These are phyloP conservation scores for Proctacanthus coquilletti DNA, from an alignment of 1,140 invertebrate species.

Conservation along the genomic window DNA sequence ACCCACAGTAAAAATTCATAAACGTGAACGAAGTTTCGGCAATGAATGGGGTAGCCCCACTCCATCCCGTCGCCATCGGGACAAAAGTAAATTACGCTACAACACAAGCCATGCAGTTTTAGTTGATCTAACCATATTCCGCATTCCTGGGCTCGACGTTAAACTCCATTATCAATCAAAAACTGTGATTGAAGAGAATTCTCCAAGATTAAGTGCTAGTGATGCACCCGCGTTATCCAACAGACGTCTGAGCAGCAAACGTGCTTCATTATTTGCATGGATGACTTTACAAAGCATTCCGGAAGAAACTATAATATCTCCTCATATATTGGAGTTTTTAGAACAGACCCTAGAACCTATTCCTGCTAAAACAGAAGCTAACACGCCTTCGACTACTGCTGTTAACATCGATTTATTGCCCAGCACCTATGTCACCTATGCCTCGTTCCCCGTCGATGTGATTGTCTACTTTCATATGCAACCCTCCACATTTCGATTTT, in stretches of 20 bases:
- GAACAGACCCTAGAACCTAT: conserved; percentile 91
- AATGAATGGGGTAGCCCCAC: conserved; percentile 34
- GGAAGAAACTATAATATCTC: conserved; percentile 89
- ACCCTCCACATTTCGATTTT: conserved; percentile 88
- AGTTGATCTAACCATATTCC: conserved; percentile 78
- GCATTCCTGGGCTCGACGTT: conserved; percentile 87
- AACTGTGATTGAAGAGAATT: conserved; percentile 48
- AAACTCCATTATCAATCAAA: conserved; percentile 86
- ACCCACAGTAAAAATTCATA: conserved; percentile 18
- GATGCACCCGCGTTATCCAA: conserved; percentile 13
- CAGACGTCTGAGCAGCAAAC: conserved; percentile 58
- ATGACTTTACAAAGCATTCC: conserved; percentile 90
- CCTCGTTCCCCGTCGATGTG: conserved; percentile 95
- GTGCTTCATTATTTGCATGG: conserved; percentile 89
- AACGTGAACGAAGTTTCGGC: conserved; percentile 25
- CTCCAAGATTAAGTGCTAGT: conserved; percentile 19
- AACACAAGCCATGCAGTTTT: conserved; percentile 37
- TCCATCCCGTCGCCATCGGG: conserved; percentile 31
- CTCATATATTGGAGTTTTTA: conserved; percentile 85
- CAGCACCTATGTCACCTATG: conserved; percentile 62
- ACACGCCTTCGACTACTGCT: conserved; percentile 19
- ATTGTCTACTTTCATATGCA: conserved; percentile 98
- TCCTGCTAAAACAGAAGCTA: conserved; percentile 43
- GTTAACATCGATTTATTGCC: conserved; percentile 38
- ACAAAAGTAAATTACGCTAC: conserved; percentile 30